These are phyloP conservation scores for Triplophysa siluroides DNA, from an alignment of 2,113 vertebrate species.

Conservation along the genomic window DNA sequence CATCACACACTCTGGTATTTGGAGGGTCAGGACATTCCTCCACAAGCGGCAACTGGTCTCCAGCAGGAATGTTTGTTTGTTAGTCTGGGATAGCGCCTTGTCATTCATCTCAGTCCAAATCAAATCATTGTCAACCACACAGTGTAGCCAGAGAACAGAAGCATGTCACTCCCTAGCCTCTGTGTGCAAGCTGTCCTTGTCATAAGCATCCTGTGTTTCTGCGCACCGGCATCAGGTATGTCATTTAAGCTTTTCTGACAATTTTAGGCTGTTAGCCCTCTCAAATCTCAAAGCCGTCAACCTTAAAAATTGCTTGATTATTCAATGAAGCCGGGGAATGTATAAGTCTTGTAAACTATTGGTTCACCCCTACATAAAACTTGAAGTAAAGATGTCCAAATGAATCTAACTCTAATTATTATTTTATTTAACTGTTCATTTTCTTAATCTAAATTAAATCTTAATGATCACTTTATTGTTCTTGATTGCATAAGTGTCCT, in stretches of 20 bases:
- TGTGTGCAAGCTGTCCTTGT: constrained; percentile 47
- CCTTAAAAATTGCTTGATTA: neutral
- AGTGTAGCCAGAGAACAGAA: constrained; percentile 21
- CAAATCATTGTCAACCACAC: neutral
- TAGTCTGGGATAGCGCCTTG: constrained; percentile 11
- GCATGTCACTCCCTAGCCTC: constrained; percentile 50
- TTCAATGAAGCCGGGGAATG: neutral
- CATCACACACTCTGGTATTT: constrained; percentile 16
- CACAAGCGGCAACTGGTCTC: constrained; percentile 42
- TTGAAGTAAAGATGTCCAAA: too few species aligned
- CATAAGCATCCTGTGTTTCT: constrained; percentile 35
- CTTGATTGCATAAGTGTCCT: too few species aligned
- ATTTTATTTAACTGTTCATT: too few species aligned
- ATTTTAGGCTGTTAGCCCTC: too few species aligned
- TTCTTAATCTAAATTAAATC: too few species aligned
- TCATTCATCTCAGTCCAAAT: neutral
- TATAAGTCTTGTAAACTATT: neutral
- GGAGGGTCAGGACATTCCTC: constrained; percentile 32
- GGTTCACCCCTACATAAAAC: neutral
- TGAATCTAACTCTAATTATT: too few species aligned
- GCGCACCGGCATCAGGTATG: constrained; percentile 54
- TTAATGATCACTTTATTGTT: too few species aligned
- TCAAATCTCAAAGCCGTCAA: neutral
- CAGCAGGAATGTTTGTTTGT: constrained; percentile 52
- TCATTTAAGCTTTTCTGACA: neutral